Base-by-base conservation (phyloP, 1,140 invertebrate species). In the Maniola jurtina region DNA sequence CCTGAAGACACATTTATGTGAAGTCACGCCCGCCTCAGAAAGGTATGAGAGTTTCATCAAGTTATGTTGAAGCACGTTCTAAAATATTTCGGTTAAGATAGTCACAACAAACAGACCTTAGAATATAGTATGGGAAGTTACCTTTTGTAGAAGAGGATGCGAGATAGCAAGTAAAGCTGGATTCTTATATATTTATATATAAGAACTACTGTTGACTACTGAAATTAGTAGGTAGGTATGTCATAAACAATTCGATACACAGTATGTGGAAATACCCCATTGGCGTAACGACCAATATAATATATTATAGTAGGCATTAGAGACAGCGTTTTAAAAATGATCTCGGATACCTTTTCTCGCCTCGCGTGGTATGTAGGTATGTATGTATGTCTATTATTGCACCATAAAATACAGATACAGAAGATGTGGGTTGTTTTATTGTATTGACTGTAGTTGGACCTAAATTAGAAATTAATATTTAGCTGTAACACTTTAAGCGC, bases 1-100 rank as follows among this genome's bases (percentile, higher is more conserved):
- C 64, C 63, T 76, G 74, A 69, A 64, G 71, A 75, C 72, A 74
- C 71, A 71, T 84, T 80, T 79, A 82, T 73, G 75, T 71, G 63
- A 50, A 48, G 66, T 52, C 72, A 66, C 71, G 61, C 72, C 52
- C 62, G 48, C 61, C 64, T 75, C 50, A 61, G 60, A 66, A 67
- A 60, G 61, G 55, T 64, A 54, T 33, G 48, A 63, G 59, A 71
- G 34, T 64, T 61, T 67, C 59, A 71, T 71, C 56, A 66, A 74
- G 76, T 73, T 72, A 66, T 72, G 66, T 72, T 73, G 58, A 68
- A 74, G 75, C 72, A 71, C 68, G 71, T 73, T 73, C 64, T 38
- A 68, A 73, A 73, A 76, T 67, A 61, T 67, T 66, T 67, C 38
- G 14, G 14, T 63, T 16, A 9, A 52, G 14, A 52, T 52, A 25